Base-by-base conservation (phyloP, 2,797 vertebrate species). In the Eleutherodactylus coqui region DNA sequence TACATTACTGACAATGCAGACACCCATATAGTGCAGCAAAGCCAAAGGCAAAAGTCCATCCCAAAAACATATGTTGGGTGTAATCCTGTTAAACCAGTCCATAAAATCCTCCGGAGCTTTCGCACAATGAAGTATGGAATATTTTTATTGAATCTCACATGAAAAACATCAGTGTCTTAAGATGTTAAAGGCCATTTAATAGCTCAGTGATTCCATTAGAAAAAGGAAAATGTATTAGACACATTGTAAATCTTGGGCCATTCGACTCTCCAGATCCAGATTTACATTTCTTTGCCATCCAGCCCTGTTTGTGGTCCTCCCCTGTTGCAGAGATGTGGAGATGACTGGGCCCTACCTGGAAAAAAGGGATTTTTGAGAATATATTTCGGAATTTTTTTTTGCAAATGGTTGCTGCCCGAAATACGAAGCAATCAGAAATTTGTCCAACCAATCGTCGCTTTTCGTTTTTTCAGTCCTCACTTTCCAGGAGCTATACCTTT, bases 41-140 rank as follows among this genome's bases (percentile, higher is more conserved):
- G 79, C 64, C 21, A 53, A 82, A 38, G 2, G 45, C 21, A 38
- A 81, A 70, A 41, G 80, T 82, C 80, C 47, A 72, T 72, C 67
- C 64, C 47, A 49, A 82, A 82, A 82, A 72, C 67, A 82, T 43
- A 82, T 72, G 80, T 24, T 82, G 67, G 34, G 34, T 41, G 80
- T 82, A 82, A 41, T 82, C 67, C 43, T 58, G 51, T 58, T 58
- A 78, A 21, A 38, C 21, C 79, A 69, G 19, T 64, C 36, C 45
- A 38, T 38, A 51, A 70, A 27, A 29, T 72, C 80, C 49, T 72
- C 80, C 32, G 4, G 80, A 51, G 34, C n/a, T 55, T 82, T 41
- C 47, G 41, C 79, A 32, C 24, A 70, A 38, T 29, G 32, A 82
- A 27, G 38, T 36, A 82, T 27, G 21, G 64, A 69, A 53, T 70